Conservation (phyloP, 1,140 invertebrate species). For the Procambarus virginalis region DNA sequence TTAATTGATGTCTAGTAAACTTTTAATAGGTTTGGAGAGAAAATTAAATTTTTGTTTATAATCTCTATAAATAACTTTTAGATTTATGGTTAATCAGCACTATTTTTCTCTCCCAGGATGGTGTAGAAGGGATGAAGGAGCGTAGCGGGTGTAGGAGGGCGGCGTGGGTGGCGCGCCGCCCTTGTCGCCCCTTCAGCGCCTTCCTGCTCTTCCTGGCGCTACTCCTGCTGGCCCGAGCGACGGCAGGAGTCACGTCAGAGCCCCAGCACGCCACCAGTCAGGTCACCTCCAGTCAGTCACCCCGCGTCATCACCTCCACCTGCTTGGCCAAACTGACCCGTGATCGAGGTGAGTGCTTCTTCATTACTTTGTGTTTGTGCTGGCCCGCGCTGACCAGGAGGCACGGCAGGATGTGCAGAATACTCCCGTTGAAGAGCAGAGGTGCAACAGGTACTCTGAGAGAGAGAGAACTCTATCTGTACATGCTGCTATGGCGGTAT, state of each 20-base stretch:
- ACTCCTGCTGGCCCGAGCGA: not conserved
- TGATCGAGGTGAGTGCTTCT: not conserved
- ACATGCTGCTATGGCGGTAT: too few species aligned
- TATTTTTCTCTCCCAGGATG: not conserved
- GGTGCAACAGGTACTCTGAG: too few species aligned
- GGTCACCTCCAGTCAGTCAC: not conserved
- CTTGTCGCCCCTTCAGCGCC: not conserved
- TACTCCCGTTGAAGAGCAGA: too few species aligned
- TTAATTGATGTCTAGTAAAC: too few species aligned
- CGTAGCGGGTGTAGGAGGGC: not conserved
- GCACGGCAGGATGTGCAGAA: too few species aligned
- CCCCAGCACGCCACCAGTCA: not conserved
- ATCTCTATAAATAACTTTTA: too few species aligned
- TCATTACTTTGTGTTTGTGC: too few species aligned
- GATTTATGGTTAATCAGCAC: not conserved
- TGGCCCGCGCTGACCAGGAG: too few species aligned
- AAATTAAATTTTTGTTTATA: too few species aligned
- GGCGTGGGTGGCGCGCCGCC: not conserved
- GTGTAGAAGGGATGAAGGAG: not conserved
- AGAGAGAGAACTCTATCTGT: too few species aligned
- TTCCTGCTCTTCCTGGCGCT: not conserved
- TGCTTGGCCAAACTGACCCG: not conserved
- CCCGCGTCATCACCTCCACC: not conserved
- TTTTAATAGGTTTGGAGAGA: too few species aligned
- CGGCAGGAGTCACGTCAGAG: not conserved